These are phyloP conservation scores for Lepus americanus DNA, from an alignment of 2,113 vertebrate species.

Conservation along the genomic window DNA sequence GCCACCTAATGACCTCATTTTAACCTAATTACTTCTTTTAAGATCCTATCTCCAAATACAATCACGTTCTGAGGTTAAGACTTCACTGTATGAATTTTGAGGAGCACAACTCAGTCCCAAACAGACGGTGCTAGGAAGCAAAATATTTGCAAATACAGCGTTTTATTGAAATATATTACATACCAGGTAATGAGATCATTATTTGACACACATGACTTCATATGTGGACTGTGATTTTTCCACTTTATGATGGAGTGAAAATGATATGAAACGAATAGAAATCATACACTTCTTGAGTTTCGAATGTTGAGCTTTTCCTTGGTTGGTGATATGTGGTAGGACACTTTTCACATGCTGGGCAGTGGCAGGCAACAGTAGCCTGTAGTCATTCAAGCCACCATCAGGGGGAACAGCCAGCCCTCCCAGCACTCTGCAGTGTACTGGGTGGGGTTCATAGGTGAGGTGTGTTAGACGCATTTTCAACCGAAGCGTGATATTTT, in stretches of 20 bases:
- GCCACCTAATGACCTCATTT: neutral
- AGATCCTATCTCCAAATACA: neutral
- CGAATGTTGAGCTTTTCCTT: neutral
- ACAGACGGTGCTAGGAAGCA: neutral
- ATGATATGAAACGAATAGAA: neutral
- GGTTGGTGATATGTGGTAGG: neutral
- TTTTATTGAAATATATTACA: neutral
- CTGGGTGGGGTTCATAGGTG: neutral
- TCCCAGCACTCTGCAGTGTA: neutral
- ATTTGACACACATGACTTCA: neutral
- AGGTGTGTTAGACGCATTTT: neutral
- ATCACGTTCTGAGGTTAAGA: neutral
- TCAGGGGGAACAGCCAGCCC: neutral
- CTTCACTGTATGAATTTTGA: neutral
- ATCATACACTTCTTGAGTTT: neutral
- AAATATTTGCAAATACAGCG: neutral
- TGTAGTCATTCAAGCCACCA: neutral
- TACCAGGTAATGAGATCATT: neutral
- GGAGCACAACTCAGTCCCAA: neutral
- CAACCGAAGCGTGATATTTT: neutral
- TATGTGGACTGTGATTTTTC: neutral
- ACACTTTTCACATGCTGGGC: neutral
- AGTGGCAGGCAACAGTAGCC: neutral
- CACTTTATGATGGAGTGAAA: neutral
- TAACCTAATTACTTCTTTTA: neutral